Evolutionary conservation across 92 coral and sea anemone species (phyloP).

Genomic region (Epizoanthus rinbou): DNA sequence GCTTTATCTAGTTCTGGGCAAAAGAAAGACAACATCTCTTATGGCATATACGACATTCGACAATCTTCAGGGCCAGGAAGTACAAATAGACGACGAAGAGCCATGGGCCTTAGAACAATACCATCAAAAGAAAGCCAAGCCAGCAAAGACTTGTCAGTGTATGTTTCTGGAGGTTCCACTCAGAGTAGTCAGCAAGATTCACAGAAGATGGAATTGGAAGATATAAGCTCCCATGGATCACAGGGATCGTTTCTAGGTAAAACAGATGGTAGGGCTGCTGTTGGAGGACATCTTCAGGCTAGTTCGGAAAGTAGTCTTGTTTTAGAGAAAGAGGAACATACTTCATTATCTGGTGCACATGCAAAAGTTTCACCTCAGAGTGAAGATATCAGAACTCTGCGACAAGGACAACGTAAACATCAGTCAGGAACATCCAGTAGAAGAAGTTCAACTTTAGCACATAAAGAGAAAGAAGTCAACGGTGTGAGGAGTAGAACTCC

Average conservation of each 20-base stretch:
- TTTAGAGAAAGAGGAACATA: constrained; percentile 20
- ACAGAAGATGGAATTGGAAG: neutral
- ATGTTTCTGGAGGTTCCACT: constrained; percentile 92
- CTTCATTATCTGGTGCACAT: neutral
- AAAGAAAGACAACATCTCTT: constrained; percentile 41
- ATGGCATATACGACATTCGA: constrained; percentile 91
- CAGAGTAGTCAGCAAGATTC: constrained; percentile 63
- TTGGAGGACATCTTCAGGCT: neutral
- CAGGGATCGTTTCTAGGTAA: neutral
- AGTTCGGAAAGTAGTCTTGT: constrained; percentile 15
- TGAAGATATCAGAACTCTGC: neutral
- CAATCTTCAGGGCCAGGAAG: constrained; percentile 97
- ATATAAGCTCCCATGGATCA: neutral
- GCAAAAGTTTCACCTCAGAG: neutral
- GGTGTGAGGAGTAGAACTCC: neutral
- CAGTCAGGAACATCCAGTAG: neutral
- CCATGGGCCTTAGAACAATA: constrained; percentile 79
- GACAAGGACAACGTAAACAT: neutral
- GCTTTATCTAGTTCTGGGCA: constrained; percentile 29
- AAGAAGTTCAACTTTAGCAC: neutral
- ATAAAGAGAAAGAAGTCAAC: neutral
- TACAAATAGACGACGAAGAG: constrained; percentile 90
- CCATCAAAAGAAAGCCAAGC: constrained; percentile 55
- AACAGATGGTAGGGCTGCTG: neutral
- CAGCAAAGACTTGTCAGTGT: constrained; percentile 57